A percentile compares a stretch with the other conserved stretches of the same genome.
phyloP scores from a whole-genome alignment of 2,113 vertebrate genomes.

The Lycocorax pyrrhopterus region DNA sequence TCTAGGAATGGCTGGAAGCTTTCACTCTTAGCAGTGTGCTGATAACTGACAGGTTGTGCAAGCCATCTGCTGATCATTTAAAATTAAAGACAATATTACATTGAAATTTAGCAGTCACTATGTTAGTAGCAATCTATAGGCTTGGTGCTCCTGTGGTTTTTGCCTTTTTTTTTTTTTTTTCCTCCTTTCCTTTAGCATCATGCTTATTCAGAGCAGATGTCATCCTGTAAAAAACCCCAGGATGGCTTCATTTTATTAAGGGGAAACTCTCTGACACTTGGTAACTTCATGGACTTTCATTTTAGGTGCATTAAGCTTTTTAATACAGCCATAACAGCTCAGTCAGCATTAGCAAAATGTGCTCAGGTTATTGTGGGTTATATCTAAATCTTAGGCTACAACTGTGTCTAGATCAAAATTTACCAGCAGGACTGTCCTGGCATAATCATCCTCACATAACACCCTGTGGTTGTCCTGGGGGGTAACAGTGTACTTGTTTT shows the following conservation, averaged over 20 bases:
- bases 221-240: background rate
- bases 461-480: background rate
- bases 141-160: background rate
- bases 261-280: background rate
- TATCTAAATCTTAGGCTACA: background rate
- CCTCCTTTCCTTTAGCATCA: background rate
- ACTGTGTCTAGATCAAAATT: rapidly evolving
- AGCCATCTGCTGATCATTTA: background rate
- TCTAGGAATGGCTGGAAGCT: background rate
- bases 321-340: background rate
- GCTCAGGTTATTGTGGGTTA: background rate
- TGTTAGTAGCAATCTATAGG: background rate
- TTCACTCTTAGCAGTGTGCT: background rate
- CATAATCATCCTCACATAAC: background rate
- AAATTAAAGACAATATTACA: background rate
- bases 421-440: background rate
- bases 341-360: background rate
- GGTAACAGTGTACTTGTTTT: background rate
- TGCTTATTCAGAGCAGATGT: background rate
- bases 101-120: background rate
- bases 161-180: background rate
- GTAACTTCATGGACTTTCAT: background rate
- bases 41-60: background rate
- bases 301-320: background rate
- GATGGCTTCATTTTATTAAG: background rate